A percentile compares a stretch with the other conserved stretches of the same genome.
These are phyloP conservation scores for Brachyistius frenatus DNA, from an alignment of 2,113 vertebrate species.

Conservation along the genomic window DNA sequence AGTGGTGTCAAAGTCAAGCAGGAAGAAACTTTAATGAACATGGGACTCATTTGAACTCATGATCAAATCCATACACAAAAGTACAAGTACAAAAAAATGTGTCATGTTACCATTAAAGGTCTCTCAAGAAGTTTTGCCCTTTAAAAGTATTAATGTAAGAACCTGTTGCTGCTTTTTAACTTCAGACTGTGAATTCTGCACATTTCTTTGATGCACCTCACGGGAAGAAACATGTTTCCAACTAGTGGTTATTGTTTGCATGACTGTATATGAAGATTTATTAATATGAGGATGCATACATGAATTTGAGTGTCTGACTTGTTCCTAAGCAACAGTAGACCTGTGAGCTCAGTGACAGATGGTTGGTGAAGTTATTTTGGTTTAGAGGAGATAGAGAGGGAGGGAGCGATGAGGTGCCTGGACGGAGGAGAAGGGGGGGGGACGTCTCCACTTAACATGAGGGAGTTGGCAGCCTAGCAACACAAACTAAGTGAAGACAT, in stretches of 20 bases:
- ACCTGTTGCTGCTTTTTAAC: too few relatives aligned
- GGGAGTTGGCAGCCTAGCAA: conserved; percentile 87
- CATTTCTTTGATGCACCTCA: conserved; percentile 10
- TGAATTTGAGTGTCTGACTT: conserved; percentile 72
- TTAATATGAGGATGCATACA: conserved; percentile 63
- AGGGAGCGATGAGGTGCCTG: conserved; percentile 61
- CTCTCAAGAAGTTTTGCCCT: too few relatives aligned
- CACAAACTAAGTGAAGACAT: conserved; percentile 82
- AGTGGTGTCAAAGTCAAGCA: not conserved
- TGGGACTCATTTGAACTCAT: not conserved
- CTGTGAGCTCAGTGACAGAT: conserved; percentile 84
- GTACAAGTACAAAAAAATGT: too few relatives aligned
- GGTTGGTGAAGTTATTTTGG: conserved; percentile 87
- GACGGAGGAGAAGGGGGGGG: conserved; percentile 47
- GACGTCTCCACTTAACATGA: conserved; percentile 78
- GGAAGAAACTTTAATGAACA: not conserved
- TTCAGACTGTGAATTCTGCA: not conserved
- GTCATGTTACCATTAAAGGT: too few relatives aligned
- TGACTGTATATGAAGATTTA: conserved; percentile 40
- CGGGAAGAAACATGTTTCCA: not conserved
- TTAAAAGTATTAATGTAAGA: too few relatives aligned
- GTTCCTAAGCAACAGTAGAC: conserved; percentile 86
- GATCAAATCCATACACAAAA: too few relatives aligned
- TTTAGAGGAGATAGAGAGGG: conserved; percentile 71
- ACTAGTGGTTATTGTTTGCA: conserved; percentile 26